A percentile compares a stretch with the other conserved stretches of the same genome.
Evolutionary conservation across 53 echinoderm and acorn worm species (phyloP).

Genomic region (Arbacia lixula): DNA sequence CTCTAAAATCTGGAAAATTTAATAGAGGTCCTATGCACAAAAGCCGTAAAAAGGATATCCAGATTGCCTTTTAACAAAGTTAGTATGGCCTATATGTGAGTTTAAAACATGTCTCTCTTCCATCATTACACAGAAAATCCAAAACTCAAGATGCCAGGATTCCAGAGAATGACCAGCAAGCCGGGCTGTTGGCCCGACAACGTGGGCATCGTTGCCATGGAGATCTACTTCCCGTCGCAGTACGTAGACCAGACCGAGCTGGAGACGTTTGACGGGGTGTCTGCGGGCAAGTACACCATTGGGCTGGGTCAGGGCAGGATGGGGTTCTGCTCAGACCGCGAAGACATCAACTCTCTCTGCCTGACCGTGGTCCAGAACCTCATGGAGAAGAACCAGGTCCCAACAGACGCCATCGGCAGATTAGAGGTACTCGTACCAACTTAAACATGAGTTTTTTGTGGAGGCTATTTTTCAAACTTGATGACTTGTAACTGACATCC

Average conservation of each 20-base stretch:
- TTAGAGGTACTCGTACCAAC: too few species aligned
- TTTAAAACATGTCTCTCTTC: too few species aligned
- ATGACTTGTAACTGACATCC: too few species aligned
- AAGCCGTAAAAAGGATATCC: too few species aligned
- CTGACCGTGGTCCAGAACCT: conserved; percentile 95
- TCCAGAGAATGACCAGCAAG: conserved; percentile 50
- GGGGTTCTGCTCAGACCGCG: conserved; percentile 92
- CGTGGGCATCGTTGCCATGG: conserved; percentile 89
- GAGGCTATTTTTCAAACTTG: too few species aligned
- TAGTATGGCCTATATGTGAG: too few species aligned
- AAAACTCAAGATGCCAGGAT: conserved; percentile 44
- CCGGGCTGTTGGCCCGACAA: conserved; percentile 85
- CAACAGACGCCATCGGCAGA: conserved; percentile 74
- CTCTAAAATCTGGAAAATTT: too few species aligned
- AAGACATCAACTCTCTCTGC: conserved; percentile 96
- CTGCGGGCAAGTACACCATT: conserved; percentile 95
- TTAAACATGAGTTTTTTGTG: too few species aligned
- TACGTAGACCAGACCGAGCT: conserved; percentile 94
- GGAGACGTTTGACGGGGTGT: conserved; percentile 85
- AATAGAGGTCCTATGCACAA: too few species aligned
- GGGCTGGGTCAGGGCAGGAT: conserved; percentile 62
- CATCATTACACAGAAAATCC: too few species aligned
- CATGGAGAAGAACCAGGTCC: conserved; percentile 81
- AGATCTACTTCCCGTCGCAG: conserved; percentile 96
- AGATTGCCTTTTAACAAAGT: too few species aligned